Base-by-base conservation (phyloP, 2,888 invertebrate genomes). In the Fragum fragum region DNA sequence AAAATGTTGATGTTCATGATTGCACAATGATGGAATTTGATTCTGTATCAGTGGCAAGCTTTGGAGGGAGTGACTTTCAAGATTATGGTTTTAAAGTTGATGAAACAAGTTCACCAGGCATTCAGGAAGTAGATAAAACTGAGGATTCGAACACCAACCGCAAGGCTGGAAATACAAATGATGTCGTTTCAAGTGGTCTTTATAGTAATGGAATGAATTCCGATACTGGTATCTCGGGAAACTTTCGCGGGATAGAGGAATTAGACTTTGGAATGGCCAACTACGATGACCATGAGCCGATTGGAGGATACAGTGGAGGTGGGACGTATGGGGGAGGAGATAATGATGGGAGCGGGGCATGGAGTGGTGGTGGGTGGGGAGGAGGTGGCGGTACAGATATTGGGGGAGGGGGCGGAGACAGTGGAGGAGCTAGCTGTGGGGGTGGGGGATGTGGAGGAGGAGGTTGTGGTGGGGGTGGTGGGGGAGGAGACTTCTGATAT, bases 11-110 rank as follows among this genome's bases (percentile, higher is more conserved):
- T n/a, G 16, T 9, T 18, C 47, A 47, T 16, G 16, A 47, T 47
- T 9, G 7, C 2, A 14, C 14, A 53, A 61, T 77, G 66, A 73
- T 79, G 63, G 66, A 82, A 39, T 28, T 76, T 23, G 59, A 86
- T 75, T 42, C 70, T 70, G 79, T 68, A 36, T 73, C 85, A 68
- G 73, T 78, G 28, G 69, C 74, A 69, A 36, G 78, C 69, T 78
- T 87, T 76, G 79, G 84, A 55, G 79, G 75, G 16, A 29, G 52
- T 61, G 76, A 88, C 42, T 78, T 81, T 70, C 71, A 80, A 66
- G 73, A 85, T 74, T 71, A 82, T 23, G 57, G 32, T 36, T 36
- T 36, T 3, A 36, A 36, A 36, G 32, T 36, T 36, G 47, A 14
- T 47, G 47, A 47, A 47, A 47, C 47, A 14, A 47, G 5, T 9